Evolutionary conservation across 2,113 vertebrate genomes (phyloP), one percentile per base, ranked within the genome.

Genomic region (Carassius auratus): DNA sequence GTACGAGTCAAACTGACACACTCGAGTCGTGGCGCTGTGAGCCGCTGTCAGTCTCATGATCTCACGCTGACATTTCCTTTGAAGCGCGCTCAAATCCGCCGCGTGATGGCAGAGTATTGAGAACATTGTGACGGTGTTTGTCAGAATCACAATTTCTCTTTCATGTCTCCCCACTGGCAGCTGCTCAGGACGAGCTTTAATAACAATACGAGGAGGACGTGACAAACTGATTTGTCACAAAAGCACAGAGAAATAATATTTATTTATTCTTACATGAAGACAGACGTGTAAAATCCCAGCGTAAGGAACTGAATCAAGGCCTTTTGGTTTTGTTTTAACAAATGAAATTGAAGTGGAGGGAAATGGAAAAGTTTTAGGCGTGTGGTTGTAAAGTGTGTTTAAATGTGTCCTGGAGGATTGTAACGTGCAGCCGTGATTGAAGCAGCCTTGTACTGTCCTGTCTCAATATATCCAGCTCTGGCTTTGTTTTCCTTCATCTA

Each of bases 131-230:
- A 59, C 3, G 48, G 55, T 83, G 82, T 85, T 89, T 87, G 85
- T 89, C 88, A 89, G 57, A 79, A 61, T 87, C 57, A 76, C 85
- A 79, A 87, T 87, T 85, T 85, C 75, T 83, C 86, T 89, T 87
- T 89, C 79, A 87, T 83, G 83, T 85, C 83, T 83, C 78, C 19
- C 48, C 76, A 19, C 55, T 66, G 81, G 76, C 84, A 84, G 55
- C 87, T 55, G 10, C 59, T 61, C 64, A 59, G 21, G 30, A 84
- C 50, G 4, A 3, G 45, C 15, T 73, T 85, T 87, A 68, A 61
- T 80, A 75, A 87, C 83, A 85, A 83, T 79, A 71, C 73, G 17
- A 76, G 45, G 61, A 85, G 57, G 48, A 85, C 38, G 76, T 57
- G 17, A 85, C 74, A 3, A 66, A 84, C 62, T 62, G 71, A 88